Evolutionary conservation across 2,113 vertebrate species (phyloP).

Genomic region (Paedocypris sp.): DNA sequence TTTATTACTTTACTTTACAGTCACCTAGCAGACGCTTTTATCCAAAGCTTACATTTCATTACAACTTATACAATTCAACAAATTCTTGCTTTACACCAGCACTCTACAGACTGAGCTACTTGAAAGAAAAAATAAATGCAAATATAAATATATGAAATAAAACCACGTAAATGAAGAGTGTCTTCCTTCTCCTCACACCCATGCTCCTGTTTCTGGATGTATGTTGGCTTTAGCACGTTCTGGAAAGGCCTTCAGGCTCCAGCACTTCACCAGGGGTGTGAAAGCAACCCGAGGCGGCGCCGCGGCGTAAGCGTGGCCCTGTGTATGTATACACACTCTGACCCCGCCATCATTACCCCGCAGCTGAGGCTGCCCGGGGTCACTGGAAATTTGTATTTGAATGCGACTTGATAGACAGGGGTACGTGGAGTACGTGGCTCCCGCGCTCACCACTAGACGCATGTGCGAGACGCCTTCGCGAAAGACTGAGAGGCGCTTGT

Average conservation of each 20-base stretch:
- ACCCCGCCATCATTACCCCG: background rate
- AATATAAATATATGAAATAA: too few relatives aligned
- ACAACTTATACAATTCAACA: too few relatives aligned
- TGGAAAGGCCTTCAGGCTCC: background rate
- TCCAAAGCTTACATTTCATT: too few relatives aligned
- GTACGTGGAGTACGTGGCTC: background rate
- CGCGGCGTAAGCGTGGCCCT: background rate
- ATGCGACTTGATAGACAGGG: background rate
- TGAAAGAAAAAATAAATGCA: too few relatives aligned
- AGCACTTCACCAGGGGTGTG: background rate
- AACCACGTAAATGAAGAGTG: too few relatives aligned
- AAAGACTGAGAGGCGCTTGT: background rate
- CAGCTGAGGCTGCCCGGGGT: background rate
- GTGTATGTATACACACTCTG: background rate
- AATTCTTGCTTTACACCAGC: too few relatives aligned
- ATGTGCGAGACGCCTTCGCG: too few relatives aligned
- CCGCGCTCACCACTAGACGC: too few relatives aligned
- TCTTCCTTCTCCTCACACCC: conserved; percentile 25
- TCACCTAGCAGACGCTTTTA: too few relatives aligned
- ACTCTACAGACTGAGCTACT: too few relatives aligned
- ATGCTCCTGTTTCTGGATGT: conserved; percentile 1
- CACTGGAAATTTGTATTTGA: conserved; percentile 10
- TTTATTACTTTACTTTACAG: too few relatives aligned
- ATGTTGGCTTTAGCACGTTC: conserved; percentile 1
- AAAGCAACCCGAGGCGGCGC: background rate